These are phyloP conservation scores for Petrocephalus sullivani DNA, from an alignment of 2,797 vertebrate genomes.

Conservation along the genomic window DNA sequence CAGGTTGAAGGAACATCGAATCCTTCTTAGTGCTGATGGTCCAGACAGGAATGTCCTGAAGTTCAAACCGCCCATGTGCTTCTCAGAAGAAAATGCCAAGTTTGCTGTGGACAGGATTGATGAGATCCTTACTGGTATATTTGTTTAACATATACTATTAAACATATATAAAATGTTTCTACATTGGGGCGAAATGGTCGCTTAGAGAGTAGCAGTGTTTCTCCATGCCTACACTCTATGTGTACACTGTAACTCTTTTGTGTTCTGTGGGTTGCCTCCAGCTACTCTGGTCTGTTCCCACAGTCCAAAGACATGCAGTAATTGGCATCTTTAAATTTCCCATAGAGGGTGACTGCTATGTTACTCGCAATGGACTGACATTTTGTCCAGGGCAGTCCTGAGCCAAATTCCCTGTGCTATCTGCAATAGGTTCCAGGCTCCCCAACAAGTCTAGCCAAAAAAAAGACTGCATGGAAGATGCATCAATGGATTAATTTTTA, in stretches of 20 bases:
- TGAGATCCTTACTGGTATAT: conserved; percentile 75
- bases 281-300: not conserved
- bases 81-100: conserved; percentile 76
- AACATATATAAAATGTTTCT: not conserved
- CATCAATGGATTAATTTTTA: not conserved
- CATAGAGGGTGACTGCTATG: not conserved
- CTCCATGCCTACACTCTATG: not conserved
- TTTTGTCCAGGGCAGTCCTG: not conserved
- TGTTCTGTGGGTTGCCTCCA: not conserved
- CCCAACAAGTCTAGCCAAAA: not conserved
- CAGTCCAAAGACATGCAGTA: not conserved
- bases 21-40: conserved; percentile 90
- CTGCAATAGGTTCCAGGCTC: not conserved
- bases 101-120: conserved; percentile 75
- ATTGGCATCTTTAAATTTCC: not conserved
- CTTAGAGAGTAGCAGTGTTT: not conserved
- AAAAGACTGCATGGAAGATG: not conserved
- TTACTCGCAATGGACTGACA: not conserved
- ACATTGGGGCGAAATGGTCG: not conserved
- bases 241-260: not conserved
- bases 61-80: conserved; percentile 96
- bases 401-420: not conserved
- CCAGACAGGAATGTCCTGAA: conserved; percentile 91
- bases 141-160: not conserved
- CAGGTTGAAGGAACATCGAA: conserved; percentile 78